phyloP scores from a whole-genome alignment of 1,140 invertebrate genomes.

The Galleria mellonella region DNA sequence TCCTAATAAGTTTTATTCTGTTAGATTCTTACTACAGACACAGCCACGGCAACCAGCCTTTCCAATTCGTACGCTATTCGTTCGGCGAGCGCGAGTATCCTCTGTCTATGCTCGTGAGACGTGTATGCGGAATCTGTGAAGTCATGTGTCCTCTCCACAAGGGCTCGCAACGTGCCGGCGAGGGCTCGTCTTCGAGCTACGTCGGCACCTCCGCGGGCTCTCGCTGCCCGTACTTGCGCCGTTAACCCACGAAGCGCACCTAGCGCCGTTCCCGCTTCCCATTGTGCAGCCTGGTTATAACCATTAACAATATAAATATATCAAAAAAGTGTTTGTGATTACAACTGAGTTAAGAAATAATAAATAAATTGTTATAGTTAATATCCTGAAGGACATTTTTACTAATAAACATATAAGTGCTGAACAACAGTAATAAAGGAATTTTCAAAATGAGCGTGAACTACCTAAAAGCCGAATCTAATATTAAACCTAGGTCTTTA shows the following conservation, averaged over 20 bases:
- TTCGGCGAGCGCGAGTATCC: constrained; percentile 93
- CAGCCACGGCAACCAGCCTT: constrained; percentile 88
- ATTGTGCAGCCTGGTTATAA: constrained; percentile 45
- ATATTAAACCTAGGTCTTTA: no score
- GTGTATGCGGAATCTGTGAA: constrained; percentile 99
- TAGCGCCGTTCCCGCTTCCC: constrained; percentile 65
- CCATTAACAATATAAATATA: background rate
- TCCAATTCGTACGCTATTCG: constrained; percentile 90
- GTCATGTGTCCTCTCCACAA: constrained; percentile 97
- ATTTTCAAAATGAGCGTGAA: no score
- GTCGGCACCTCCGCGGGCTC: constrained; percentile 71
- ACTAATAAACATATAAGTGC: no score
- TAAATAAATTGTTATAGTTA: no score
- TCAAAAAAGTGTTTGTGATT: no score
- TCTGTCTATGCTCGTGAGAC: constrained; percentile 96
- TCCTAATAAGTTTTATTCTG: background rate
- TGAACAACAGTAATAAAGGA: no score
- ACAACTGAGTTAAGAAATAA: no score
- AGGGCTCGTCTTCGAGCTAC: constrained; percentile 83
- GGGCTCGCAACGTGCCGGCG: constrained; percentile 87
- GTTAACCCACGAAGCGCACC: constrained; percentile 66
- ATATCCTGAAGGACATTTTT: no score
- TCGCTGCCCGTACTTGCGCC: constrained; percentile 53
- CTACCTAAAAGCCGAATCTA: no score
- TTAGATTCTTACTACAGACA: constrained; percentile 82